phyloP scores from a whole-genome alignment of 2,797 vertebrate genomes.

The Argya squamiceps region DNA sequence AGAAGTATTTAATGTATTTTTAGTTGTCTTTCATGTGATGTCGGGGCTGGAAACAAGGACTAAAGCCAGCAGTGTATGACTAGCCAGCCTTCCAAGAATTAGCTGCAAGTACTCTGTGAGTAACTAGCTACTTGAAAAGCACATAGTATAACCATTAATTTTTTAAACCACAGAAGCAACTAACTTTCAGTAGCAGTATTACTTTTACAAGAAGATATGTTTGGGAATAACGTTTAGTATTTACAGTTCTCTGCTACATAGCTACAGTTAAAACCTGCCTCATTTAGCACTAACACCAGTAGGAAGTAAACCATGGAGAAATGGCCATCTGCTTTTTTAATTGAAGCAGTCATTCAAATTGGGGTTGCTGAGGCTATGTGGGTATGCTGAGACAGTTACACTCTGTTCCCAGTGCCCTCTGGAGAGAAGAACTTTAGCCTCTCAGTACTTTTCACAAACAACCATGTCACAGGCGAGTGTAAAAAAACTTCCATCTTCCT shows the following conservation, averaged over 20 bases:
- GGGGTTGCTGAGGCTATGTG: background rate
- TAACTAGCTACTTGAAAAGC: background rate
- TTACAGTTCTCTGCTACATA: background rate
- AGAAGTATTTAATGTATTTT: slow-evolving; percentile 68
- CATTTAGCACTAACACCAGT: background rate
- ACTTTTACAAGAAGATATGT: background rate
- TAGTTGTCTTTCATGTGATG: slow-evolving; percentile 61
- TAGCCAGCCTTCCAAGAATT: slow-evolving; percentile 58
- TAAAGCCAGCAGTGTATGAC: slow-evolving; percentile 46
- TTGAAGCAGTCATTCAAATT: background rate
- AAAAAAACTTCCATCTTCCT: background rate
- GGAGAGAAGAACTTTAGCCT: background rate
- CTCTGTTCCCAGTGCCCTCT: background rate
- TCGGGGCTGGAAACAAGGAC: slow-evolving; percentile 58
- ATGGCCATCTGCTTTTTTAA: slow-evolving; percentile 29
- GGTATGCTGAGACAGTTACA: background rate
- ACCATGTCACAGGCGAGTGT: background rate
- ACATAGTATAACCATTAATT: background rate
- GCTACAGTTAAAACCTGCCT: background rate
- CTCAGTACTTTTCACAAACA: background rate
- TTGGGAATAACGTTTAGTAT: background rate
- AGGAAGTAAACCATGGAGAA: background rate
- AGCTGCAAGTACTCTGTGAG: slow-evolving; percentile 8
- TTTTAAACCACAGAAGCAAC: background rate
- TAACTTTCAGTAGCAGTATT: background rate